phyloP scores from a whole-genome alignment of 2,888 invertebrate genomes.

The Ochropacha duplaris region DNA sequence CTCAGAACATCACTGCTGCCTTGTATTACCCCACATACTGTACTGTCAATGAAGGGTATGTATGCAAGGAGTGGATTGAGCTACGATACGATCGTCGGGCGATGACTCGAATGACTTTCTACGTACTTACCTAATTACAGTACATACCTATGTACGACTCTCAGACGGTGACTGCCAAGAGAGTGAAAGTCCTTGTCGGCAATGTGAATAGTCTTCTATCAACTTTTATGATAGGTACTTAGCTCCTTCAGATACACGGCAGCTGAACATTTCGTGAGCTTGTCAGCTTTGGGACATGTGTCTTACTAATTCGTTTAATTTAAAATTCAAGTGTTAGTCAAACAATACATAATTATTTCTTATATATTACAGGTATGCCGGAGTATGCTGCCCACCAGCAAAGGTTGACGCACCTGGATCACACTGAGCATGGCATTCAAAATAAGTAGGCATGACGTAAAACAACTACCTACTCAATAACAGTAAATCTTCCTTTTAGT shows the following conservation, averaged over 20 bases:
- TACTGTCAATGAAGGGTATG: slow-evolving; percentile 53
- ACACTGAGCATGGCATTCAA: background rate
- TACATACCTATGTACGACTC: too few relatives aligned
- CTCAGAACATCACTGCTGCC: slow-evolving; percentile 43
- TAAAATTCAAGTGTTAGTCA: background rate
- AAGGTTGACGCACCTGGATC: slow-evolving; percentile 21
- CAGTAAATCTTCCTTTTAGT: background rate
- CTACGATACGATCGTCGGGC: too few relatives aligned
- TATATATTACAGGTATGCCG: slow-evolving; percentile 64
- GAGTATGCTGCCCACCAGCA: slow-evolving; percentile 66
- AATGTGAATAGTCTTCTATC: too few relatives aligned
- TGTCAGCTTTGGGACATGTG: too few relatives aligned
- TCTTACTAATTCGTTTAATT: too few relatives aligned
- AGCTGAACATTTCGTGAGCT: too few relatives aligned
- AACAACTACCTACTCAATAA: background rate
- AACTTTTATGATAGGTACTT: too few relatives aligned
- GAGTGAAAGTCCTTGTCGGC: too few relatives aligned
- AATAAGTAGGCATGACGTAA: background rate
- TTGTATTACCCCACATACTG: slow-evolving; percentile 58
- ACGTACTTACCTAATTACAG: too few relatives aligned
- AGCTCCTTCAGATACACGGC: too few relatives aligned
- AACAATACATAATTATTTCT: background rate
- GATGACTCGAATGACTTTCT: too few relatives aligned
- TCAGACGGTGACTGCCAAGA: too few relatives aligned
- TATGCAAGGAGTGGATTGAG: slow-evolving; percentile 5